phyloP scores from a whole-genome alignment of 2,888 invertebrate species.

The Caradrina kadenii region DNA sequence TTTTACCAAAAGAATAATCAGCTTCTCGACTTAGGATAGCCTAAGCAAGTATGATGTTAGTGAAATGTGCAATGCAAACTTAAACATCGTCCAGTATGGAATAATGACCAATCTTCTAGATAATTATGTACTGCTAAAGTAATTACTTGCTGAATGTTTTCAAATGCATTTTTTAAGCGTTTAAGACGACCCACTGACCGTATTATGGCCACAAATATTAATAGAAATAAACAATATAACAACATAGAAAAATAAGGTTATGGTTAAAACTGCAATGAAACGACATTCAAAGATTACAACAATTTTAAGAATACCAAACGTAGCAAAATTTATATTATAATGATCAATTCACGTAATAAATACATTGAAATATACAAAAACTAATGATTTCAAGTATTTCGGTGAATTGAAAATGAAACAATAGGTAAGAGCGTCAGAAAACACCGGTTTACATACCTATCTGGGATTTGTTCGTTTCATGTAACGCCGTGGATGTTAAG shows the following conservation, averaged over 20 bases:
- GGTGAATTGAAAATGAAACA: slow-evolving; percentile 30
- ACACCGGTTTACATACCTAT: slow-evolving; percentile 89
- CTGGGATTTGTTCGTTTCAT: slow-evolving; percentile 92
- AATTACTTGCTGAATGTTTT: too few relatives aligned
- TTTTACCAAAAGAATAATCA: too few relatives aligned
- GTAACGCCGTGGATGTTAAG: slow-evolving; percentile 93
- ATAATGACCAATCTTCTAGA: too few relatives aligned
- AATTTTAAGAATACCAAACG: background rate
- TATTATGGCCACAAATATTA: background rate
- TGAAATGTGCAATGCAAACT: too few relatives aligned
- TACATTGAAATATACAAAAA: background rate
- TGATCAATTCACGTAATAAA: background rate
- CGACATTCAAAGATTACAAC: background rate
- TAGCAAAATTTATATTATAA: background rate
- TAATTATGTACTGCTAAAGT: too few relatives aligned
- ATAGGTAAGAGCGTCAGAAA: slow-evolving; percentile 69
- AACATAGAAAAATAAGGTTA: slow-evolving; percentile 22
- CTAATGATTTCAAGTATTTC: background rate
- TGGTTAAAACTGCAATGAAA: slow-evolving; percentile 9
- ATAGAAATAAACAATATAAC: background rate
- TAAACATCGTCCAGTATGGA: too few relatives aligned
- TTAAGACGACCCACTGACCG: too few relatives aligned
- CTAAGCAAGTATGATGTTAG: too few relatives aligned
- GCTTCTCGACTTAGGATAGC: too few relatives aligned
- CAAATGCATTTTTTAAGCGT: background rate